Conservation (phyloP, 2,797 vertebrate species). For the Erpetoichthys calabaricus region DNA sequence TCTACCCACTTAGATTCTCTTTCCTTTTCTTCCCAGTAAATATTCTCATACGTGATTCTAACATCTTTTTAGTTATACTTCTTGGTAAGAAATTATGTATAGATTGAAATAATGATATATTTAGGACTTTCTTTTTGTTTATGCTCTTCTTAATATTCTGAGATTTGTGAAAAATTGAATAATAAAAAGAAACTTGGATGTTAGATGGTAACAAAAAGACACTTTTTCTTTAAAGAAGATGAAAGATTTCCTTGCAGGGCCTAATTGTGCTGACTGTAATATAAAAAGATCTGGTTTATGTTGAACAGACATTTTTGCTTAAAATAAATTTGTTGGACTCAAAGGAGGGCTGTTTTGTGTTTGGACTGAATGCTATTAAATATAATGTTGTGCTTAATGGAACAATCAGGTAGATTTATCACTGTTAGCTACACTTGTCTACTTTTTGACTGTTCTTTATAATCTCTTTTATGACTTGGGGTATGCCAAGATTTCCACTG, state of each 20-base stretch:
- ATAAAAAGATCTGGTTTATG: slow-evolving; percentile 69
- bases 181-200: no score
- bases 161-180: no score
- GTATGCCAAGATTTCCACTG: no score
- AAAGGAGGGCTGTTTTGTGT: slow-evolving; percentile 49
- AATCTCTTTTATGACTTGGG: slow-evolving; percentile 34
- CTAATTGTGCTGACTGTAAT: slow-evolving; percentile 54
- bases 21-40: no score
- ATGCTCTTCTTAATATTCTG: no score
- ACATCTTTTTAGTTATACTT: no score
- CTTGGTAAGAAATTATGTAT: no score
- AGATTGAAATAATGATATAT: no score
- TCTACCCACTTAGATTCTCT: no score
- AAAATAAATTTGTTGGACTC: slow-evolving; percentile 51
- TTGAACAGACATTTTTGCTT: slow-evolving; percentile 59
- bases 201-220: no score
- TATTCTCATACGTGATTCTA: no score
- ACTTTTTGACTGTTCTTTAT: slow-evolving; percentile 50
- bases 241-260: slow-evolving; percentile 53
- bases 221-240: slow-evolving; percentile 27
- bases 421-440: slow-evolving; percentile 42
- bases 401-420: slow-evolving; percentile 46
- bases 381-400: slow-evolving; percentile 49
- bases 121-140: no score
- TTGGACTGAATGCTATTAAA: slow-evolving; percentile 60